Conservation (phyloP, 2,888 invertebrate species). For the Tridacna gigas region DNA sequence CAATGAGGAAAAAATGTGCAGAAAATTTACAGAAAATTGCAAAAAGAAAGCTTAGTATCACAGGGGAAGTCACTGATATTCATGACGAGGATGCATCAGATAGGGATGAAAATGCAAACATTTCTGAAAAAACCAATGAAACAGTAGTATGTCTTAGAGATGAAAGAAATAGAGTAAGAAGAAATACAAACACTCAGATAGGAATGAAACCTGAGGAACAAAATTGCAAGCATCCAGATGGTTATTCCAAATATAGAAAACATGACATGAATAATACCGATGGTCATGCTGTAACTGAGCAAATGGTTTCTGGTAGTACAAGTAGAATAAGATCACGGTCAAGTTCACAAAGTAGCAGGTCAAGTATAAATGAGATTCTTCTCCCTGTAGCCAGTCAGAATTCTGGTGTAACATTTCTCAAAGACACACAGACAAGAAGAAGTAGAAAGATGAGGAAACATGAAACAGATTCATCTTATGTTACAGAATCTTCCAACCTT, state of each 20-base stretch:
- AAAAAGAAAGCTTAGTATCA: background rate
- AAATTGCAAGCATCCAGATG: no score
- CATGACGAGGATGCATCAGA: background rate
- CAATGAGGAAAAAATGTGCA: constrained; percentile 54
- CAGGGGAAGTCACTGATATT: background rate
- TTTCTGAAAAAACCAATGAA: background rate
- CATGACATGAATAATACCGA: no score
- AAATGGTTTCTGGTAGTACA: no score
- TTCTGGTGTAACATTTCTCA: no score
- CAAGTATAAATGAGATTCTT: constrained; percentile 39
- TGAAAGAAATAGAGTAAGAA: background rate
- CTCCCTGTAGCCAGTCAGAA: background rate
- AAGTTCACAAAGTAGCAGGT: constrained; percentile 50
- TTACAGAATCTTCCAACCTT: constrained; percentile 30
- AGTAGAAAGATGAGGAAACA: constrained; percentile 33
- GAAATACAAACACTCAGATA: no score
- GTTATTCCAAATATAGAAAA: no score
- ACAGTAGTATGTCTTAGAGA: background rate
- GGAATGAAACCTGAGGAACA: no score
- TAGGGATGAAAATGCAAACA: background rate
- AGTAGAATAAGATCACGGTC: constrained; percentile 45
- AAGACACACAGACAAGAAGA: constrained; percentile 1
- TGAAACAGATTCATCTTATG: constrained; percentile 41
- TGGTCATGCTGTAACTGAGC: no score
- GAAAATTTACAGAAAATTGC: constrained; percentile 56